Evolutionary conservation across 2,888 invertebrate species (phyloP).

Genomic region (Lypha dubia): DNA sequence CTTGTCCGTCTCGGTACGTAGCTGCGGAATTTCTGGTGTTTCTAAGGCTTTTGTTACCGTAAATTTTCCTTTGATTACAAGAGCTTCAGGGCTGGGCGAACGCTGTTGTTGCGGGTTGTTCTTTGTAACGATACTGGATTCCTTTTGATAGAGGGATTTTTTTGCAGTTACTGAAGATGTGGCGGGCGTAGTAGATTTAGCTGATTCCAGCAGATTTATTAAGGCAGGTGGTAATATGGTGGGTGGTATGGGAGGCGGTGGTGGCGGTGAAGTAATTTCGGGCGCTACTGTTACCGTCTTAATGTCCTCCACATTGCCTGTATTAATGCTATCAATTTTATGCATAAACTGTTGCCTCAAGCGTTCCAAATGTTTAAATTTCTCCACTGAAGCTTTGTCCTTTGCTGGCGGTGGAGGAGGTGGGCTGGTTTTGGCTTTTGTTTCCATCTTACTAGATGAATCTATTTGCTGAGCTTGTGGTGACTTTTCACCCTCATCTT

Average conservation of each 20-base stretch:
- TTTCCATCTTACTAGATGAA: slow-evolving; percentile 66
- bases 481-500: slow-evolving; percentile 86
- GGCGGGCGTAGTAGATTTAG: slow-evolving; percentile 67
- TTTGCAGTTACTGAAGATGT: not conserved
- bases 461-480: slow-evolving; percentile 73
- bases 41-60: slow-evolving; percentile 84
- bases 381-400: slow-evolving; percentile 78
- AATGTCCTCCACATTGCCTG: slow-evolving; percentile 80
- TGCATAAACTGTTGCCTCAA: slow-evolving; percentile 82
- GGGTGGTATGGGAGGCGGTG: slow-evolving; percentile 81
- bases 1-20: slow-evolving; percentile 80
- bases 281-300: slow-evolving; percentile 75
- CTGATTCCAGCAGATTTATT: slow-evolving; percentile 78
- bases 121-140: not conserved
- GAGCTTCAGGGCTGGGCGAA: slow-evolving; percentile 61
- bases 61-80: slow-evolving; percentile 84
- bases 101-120: not conserved
- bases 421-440: slow-evolving; percentile 69
- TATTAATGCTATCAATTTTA: slow-evolving; percentile 82
- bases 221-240: slow-evolving; percentile 77
- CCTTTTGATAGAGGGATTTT: not conserved
- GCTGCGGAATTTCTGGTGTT: slow-evolving; percentile 75
- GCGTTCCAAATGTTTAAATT: slow-evolving; percentile 80
- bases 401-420: slow-evolving; percentile 79
- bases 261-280: slow-evolving; percentile 80